Conservation (phyloP, 2,888 invertebrate genomes). For the Leptinotarsa juncta region DNA sequence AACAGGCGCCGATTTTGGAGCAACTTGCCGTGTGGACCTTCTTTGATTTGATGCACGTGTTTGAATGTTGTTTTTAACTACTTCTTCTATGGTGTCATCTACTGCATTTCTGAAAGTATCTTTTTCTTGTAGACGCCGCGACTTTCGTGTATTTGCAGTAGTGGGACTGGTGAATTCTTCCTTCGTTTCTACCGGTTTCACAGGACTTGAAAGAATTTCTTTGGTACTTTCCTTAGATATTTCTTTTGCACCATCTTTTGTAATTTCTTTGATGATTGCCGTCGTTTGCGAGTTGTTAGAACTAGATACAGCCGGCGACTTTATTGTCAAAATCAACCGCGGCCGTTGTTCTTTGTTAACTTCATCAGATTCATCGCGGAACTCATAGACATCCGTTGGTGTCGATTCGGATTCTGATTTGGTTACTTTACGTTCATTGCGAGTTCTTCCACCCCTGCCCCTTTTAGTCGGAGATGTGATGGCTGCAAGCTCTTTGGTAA, state of each 20-base stretch:
- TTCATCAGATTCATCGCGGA: slow-evolving; percentile 90
- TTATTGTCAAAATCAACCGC: slow-evolving; percentile 84
- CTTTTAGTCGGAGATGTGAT: slow-evolving; percentile 56
- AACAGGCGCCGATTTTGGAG: slow-evolving; percentile 43
- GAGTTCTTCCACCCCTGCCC: slow-evolving; percentile 67
- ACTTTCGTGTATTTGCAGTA: slow-evolving; percentile 79
- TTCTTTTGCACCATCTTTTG: slow-evolving; percentile 56
- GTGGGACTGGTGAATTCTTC: slow-evolving; percentile 74
- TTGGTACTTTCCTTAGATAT: slow-evolving; percentile 48
- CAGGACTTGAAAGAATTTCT: slow-evolving; percentile 41
- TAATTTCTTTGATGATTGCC: slow-evolving; percentile 67
- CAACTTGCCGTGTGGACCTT: slow-evolving; percentile 69
- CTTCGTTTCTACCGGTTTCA: slow-evolving; percentile 67
- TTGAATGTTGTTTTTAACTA: slow-evolving; percentile 76
- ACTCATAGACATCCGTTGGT: slow-evolving; percentile 86
- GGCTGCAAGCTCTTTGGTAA: slow-evolving; percentile 53
- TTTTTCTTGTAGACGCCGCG: slow-evolving; percentile 82
- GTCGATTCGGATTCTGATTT: slow-evolving; percentile 71
- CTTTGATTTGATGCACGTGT: slow-evolving; percentile 67
- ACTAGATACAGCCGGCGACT: slow-evolving; percentile 72
- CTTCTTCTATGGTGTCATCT: slow-evolving; percentile 92
- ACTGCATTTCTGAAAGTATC: slow-evolving; percentile 81
- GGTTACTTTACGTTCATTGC: slow-evolving; percentile 69
- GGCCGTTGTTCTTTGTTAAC: slow-evolving; percentile 74
- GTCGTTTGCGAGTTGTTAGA: slow-evolving; percentile 57